These are phyloP conservation scores for Falcaria lacertinaria DNA, from an alignment of 2,888 invertebrate genomes.

Conservation along the genomic window DNA sequence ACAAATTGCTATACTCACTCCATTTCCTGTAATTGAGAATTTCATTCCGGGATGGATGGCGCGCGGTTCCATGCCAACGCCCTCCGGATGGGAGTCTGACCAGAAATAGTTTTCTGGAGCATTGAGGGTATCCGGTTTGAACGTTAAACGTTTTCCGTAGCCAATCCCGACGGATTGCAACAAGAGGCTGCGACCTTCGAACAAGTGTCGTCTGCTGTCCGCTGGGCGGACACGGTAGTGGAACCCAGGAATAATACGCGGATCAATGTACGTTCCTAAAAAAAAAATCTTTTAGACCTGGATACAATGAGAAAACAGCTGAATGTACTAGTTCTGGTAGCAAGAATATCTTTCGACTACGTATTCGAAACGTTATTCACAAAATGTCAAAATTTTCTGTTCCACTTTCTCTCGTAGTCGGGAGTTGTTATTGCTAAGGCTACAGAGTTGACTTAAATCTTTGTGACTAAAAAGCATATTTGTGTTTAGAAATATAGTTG, in stretches of 20 bases:
- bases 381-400: no score
- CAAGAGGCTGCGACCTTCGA: slow-evolving; percentile 81
- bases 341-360: no score
- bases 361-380: no score
- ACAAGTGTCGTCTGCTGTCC: slow-evolving; percentile 82
- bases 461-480: no score
- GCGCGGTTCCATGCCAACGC: slow-evolving; percentile 83
- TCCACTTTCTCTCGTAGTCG: no score
- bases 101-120: slow-evolving; percentile 85
- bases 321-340: no score
- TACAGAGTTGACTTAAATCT: no score
- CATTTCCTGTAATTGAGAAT: slow-evolving; percentile 81
- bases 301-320: no score
- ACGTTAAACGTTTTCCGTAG: slow-evolving; percentile 87
- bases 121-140: slow-evolving; percentile 81
- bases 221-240: slow-evolving; percentile 85
- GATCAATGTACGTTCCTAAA: slow-evolving; percentile 85
- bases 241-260: slow-evolving; percentile 86
- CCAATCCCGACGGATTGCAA: slow-evolving; percentile 85
- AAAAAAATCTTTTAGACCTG: no score
- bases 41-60: slow-evolving; percentile 84
- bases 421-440: no score
- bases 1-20: slow-evolving; percentile 49
- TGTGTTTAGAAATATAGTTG: no score
- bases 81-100: slow-evolving; percentile 88